Base-by-base conservation (phyloP, 2,888 invertebrate species). In the Sclerodermus sp. region DNA sequence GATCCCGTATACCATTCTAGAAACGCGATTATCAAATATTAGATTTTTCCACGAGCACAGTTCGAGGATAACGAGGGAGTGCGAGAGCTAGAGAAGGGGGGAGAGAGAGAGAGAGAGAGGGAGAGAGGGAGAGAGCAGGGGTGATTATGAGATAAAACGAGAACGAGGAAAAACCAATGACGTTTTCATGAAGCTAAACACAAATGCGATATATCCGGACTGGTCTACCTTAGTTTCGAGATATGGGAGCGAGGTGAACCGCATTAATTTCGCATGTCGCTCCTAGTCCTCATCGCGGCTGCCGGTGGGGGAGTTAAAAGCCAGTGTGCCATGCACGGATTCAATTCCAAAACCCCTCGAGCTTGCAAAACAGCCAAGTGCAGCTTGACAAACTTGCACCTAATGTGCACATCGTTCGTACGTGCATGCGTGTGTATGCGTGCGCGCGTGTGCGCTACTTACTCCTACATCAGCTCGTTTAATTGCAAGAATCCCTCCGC, bases 281-380 rank as follows among this genome's bases (percentile, higher is more conserved):
- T 31, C 38, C 32, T 16, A 9, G n/a, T 29, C 31, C 45, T 40
- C 39, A 8, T 23, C 8, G 23, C 8, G 23, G 23, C n/a, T n/a
- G n/a, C n/a, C n/a, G 23, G 23, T 23, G 8, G 23, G 8, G 23
- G 12, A 45, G 45, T 37, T 36, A 37, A 45, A 45, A 45, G 45
- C 45, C 29, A 45, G 30, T 45, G 23, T 48, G 17, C 32, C 48
- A 43, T 47, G 43, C 46, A 44, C 44, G 36, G 46, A 55, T 55
- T 52, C 51, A 55, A 55, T 55, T 52, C 51, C 29, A 42, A 48
- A 48, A 40, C 48, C 52, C 52, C 45, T 49, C 45, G 48, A 52
- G 54, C 51, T 52, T 51, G 46, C 48, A 49, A 49, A 55, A 52
- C 49, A 55, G 45, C 45, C 48, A 52, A 38, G 43, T 40, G 43